phyloP scores from a whole-genome alignment of 2,113 vertebrate genomes.

The Lontra canadensis region DNA sequence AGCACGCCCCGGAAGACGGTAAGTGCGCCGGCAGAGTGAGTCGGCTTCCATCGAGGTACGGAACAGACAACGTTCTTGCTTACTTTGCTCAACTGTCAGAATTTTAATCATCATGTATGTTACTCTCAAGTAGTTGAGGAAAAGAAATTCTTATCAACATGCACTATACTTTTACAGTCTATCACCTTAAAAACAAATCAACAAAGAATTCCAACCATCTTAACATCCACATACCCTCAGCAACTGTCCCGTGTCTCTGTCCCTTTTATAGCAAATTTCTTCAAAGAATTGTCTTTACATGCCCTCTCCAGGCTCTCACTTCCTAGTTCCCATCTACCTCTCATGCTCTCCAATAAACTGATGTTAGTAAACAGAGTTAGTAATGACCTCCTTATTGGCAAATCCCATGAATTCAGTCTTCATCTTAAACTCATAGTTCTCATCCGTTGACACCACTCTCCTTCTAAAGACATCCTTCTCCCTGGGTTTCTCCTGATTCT shows the following conservation, averaged over 20 bases:
- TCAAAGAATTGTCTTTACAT: not conserved
- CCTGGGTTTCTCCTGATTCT: not conserved
- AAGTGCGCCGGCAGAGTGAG: constrained; percentile 39
- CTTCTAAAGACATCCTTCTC: not conserved
- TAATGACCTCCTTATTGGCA: not conserved
- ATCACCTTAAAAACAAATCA: not conserved
- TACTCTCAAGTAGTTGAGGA: not conserved
- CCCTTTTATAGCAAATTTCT: not conserved
- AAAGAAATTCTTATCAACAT: not conserved
- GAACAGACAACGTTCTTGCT: not conserved
- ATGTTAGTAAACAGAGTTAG: not conserved
- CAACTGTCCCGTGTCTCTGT: not conserved
- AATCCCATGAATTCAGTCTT: not conserved
- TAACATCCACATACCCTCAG: not conserved
- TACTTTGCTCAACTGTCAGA: not conserved
- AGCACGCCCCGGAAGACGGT: constrained; percentile 89
- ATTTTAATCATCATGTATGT: not conserved
- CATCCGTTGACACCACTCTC: not conserved
- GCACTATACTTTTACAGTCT: not conserved
- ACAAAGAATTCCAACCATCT: not conserved
- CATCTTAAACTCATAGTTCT: not conserved
- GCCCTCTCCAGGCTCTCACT: not conserved
- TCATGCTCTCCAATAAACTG: not conserved
- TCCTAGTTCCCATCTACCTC: not conserved
- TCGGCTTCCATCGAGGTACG: not conserved